phyloP scores from a whole-genome alignment of 2,113 vertebrate species.

The Galbula dea region DNA sequence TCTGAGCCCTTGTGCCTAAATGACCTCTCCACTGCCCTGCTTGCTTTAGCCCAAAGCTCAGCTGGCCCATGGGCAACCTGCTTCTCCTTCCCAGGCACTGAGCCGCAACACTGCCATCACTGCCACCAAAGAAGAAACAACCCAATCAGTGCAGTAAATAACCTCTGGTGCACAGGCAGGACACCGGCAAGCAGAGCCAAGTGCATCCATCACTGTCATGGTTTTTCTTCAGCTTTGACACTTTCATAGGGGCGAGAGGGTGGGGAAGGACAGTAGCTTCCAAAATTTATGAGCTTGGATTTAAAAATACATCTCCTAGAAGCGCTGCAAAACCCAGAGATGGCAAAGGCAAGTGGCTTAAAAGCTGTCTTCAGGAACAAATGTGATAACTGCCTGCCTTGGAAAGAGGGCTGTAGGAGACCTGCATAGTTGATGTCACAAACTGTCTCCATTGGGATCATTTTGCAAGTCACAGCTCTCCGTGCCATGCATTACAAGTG shows the following conservation, averaged over 20 bases:
- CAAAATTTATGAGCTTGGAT: constrained; percentile 61
- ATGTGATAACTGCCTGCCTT: not conserved
- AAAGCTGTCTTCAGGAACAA: not conserved
- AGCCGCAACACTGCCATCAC: not conserved
- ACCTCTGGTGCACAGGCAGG: not conserved
- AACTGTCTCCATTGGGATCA: not conserved
- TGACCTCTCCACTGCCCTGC: not conserved
- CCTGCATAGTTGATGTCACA: not conserved
- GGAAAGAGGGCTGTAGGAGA: not conserved
- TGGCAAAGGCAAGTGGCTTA: not conserved
- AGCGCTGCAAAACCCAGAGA: not conserved
- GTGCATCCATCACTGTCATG: not conserved
- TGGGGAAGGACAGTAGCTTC: constrained; percentile 45
- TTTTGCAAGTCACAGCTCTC: not conserved
- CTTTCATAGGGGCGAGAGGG: constrained; percentile 42
- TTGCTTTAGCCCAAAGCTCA: not conserved
- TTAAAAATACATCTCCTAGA: constrained; percentile 46
- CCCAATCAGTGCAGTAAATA: not conserved
- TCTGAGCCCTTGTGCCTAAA: not conserved
- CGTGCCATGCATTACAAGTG: not conserved
- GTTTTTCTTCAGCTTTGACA: constrained; percentile 40
- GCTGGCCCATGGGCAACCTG: not conserved
- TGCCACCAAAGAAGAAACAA: not conserved
- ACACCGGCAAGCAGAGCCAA: not conserved
- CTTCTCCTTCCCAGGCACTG: not conserved